Conservation (phyloP, 2,113 vertebrate species). For the mouse (Mus musculus) region DNA sequence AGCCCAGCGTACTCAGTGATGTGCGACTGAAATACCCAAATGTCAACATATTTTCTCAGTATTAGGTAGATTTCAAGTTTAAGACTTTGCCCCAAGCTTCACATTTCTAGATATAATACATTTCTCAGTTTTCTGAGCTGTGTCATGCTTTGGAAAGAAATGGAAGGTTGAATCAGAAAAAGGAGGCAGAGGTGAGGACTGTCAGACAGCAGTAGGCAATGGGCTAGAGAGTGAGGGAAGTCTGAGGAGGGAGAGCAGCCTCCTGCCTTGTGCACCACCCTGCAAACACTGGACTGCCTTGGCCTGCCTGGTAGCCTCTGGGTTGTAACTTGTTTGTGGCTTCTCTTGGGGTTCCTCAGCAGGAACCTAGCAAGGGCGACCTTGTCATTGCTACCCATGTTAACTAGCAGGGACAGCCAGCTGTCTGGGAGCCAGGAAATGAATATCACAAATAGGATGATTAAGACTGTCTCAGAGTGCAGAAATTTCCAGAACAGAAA, state of each 20-base stretch:
- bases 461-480: slow-evolving; percentile 32
- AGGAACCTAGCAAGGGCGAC: background rate
- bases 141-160: slow-evolving; percentile 31
- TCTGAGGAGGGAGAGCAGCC: background rate
- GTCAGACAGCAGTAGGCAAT: background rate
- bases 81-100: background rate
- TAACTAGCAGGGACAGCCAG: background rate
- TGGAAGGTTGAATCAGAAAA: background rate
- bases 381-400: slow-evolving; percentile 1
- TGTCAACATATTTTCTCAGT: background rate
- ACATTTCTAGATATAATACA: background rate
- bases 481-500: background rate
- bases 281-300: background rate
- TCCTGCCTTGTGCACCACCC: background rate
- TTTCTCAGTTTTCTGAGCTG: slow-evolving; percentile 9
- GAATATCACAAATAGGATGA: slow-evolving; percentile 33
- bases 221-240: background rate
- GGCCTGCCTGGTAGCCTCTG: background rate
- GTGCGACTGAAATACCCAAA: background rate
- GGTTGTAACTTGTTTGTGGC: slow-evolving; percentile 24
- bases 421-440: slow-evolving; percentile 31
- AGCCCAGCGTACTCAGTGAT: background rate
- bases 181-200: background rate
- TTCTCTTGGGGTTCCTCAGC: slow-evolving; percentile 42
- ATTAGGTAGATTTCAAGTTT: slow-evolving; percentile 43